A percentile compares a stretch with the other conserved stretches of the same genome.
phyloP scores from a whole-genome alignment of 2,888 invertebrate species.

The Melanotus villosus region DNA sequence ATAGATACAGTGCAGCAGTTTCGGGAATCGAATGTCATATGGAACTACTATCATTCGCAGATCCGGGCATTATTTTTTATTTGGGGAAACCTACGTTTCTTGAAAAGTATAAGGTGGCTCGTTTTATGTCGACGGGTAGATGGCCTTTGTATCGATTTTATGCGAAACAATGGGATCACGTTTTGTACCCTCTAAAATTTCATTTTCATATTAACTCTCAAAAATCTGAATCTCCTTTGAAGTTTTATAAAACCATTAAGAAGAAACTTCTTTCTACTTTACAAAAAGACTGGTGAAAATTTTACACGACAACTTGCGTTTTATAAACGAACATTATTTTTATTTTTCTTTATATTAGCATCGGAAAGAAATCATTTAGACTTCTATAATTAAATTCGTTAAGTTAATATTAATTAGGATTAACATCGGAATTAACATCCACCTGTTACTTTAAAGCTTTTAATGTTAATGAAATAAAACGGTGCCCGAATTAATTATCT shows the following conservation, averaged over 20 bases:
- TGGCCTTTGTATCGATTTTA: conserved; percentile 20
- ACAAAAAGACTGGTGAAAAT: background rate
- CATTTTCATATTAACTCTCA: conserved; percentile 20
- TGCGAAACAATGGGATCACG: conserved; percentile 20
- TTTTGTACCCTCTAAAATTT: conserved; percentile 26
- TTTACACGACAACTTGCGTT: too few species aligned
- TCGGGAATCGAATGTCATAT: conserved; percentile 22
- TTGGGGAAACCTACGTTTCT: conserved; percentile 23
- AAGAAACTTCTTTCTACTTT: background rate
- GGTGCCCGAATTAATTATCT: too few species aligned
- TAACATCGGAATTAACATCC: too few species aligned
- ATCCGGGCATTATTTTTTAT: conserved; percentile 27
- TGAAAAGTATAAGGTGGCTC: conserved; percentile 23
- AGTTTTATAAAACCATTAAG: background rate
- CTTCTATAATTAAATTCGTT: too few species aligned
- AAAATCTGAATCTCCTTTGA: conserved; percentile 9
- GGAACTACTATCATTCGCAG: conserved; percentile 27
- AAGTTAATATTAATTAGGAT: too few species aligned
- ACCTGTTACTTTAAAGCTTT: too few species aligned
- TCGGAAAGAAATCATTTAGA: too few species aligned
- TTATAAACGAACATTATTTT: too few species aligned
- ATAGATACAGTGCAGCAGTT: conserved; percentile 7
- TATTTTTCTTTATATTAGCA: too few species aligned
- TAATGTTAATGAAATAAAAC: too few species aligned
- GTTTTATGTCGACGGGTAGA: conserved; percentile 22